Percentiles rank a stretch among this genome's conserved stretches.
Evolutionary conservation across 2,888 invertebrate species (phyloP).

Genomic region (Scotopteryx bipunctaria): DNA sequence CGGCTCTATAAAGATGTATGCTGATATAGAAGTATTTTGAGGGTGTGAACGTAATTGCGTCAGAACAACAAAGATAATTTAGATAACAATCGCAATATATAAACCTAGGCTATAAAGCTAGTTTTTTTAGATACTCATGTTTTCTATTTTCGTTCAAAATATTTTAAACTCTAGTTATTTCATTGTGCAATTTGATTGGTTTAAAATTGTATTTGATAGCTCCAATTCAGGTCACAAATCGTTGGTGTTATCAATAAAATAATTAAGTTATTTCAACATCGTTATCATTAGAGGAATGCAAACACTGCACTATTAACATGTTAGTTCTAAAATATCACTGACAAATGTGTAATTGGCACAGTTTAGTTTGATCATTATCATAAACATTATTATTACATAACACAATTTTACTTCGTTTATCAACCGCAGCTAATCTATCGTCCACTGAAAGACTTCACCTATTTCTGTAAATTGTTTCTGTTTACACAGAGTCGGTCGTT

Average conservation of each 20-base stretch:
- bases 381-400: neutral
- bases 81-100: constrained; percentile 28
- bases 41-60: constrained; percentile 34
- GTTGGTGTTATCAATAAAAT: constrained; percentile 12
- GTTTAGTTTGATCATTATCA: neutral
- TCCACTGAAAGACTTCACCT: constrained; percentile 29
- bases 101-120: too few relatives aligned
- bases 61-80: constrained; percentile 31
- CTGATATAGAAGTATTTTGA: constrained; percentile 21
- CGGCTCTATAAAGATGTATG: constrained; percentile 30
- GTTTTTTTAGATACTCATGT: too few relatives aligned
- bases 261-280: constrained; percentile 12
- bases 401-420: too few relatives aligned
- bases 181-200: neutral
- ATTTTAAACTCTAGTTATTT: neutral
- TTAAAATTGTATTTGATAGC: constrained; percentile 9
- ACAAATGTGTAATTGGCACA: too few relatives aligned
- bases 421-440: constrained; percentile 15
- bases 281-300: constrained; percentile 10
- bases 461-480: constrained; percentile 42
- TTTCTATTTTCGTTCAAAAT: too few relatives aligned
- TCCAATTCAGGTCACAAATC: constrained; percentile 13
- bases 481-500: constrained; percentile 48
- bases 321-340: neutral
- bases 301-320: constrained; percentile 8